phyloP scores from a whole-genome alignment of 2,797 vertebrate genomes.

The Myotis myotis region DNA sequence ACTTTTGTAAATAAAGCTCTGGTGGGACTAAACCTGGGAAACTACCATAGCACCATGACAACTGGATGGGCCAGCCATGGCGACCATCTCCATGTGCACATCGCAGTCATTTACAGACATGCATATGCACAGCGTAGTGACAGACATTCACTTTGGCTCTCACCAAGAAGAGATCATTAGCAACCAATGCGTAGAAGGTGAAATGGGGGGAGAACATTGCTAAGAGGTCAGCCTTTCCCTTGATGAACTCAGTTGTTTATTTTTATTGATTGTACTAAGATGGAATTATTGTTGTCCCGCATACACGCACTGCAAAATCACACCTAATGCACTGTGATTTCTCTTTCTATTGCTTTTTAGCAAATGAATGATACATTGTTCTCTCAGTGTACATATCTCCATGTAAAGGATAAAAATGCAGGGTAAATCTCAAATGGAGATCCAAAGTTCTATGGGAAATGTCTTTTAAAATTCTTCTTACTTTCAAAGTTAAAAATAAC shows the following conservation, averaged over 20 bases:
- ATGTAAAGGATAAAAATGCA: background rate
- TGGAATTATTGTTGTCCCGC: conserved; percentile 68
- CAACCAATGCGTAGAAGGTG: conserved; percentile 68
- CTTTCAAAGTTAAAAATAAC: background rate
- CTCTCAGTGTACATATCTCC: conserved; percentile 38
- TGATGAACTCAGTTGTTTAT: conserved; percentile 77
- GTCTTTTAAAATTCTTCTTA: background rate
- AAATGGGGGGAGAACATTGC: conserved; percentile 66
- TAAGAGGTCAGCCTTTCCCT: conserved; percentile 74
- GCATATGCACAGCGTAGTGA: conserved; percentile 32
- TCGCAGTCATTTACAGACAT: conserved; percentile 70
- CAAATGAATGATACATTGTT: conserved; percentile 66
- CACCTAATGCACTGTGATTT: conserved; percentile 56
- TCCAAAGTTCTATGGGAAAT: background rate
- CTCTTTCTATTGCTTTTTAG: conserved; percentile 71
- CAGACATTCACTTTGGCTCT: conserved; percentile 62
- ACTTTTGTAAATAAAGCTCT: conserved; percentile 90
- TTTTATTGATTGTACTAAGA: conserved; percentile 78
- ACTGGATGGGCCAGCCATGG: conserved; percentile 83
- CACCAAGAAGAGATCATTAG: conserved; percentile 71
- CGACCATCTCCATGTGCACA: conserved; percentile 75
- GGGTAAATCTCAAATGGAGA: background rate
- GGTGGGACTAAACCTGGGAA: conserved; percentile 88
- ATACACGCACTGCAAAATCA: conserved; percentile 65
- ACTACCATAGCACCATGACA: conserved; percentile 86